phyloP scores from a whole-genome alignment of 2,888 invertebrate species.

The Ctenicera cuprea region DNA sequence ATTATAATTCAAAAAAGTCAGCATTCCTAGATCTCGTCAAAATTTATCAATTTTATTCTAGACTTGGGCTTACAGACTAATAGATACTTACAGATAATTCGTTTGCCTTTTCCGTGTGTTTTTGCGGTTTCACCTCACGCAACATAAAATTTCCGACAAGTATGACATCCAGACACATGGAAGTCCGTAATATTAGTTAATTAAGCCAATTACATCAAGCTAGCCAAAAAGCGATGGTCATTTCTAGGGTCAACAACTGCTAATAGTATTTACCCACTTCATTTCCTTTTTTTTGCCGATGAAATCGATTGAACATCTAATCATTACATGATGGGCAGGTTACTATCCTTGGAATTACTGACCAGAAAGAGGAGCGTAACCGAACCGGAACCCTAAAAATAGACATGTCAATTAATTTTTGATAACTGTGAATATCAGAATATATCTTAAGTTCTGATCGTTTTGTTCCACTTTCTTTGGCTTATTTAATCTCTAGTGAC shows the following conservation, averaged over 20 bases:
- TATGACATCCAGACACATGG: background rate
- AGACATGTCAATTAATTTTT: constrained; percentile 23
- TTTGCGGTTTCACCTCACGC: too few species aligned
- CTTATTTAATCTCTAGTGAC: background rate
- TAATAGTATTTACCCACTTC: background rate
- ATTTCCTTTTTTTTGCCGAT: background rate
- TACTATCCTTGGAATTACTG: constrained; percentile 3
- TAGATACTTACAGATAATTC: too few species aligned
- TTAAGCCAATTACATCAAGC: constrained; percentile 11
- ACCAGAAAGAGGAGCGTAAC: constrained; percentile 2
- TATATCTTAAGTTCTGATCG: constrained; percentile 6
- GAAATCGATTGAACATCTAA: constrained; percentile 4
- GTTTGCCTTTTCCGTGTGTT: too few species aligned
- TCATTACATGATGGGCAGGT: background rate
- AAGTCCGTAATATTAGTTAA: constrained; percentile 1
- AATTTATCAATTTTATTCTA: too few species aligned
- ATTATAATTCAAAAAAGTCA: too few species aligned
- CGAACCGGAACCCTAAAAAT: constrained; percentile 21
- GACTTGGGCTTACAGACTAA: too few species aligned
- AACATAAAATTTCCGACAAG: background rate
- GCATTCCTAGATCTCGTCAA: too few species aligned
- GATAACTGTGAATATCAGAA: constrained; percentile 11
- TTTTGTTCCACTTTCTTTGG: background rate
- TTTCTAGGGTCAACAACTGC: constrained; percentile 25
- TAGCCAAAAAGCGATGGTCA: background rate